phyloP scores from a whole-genome alignment of 2,113 vertebrate species.

The Tychaedon coryphoeus region DNA sequence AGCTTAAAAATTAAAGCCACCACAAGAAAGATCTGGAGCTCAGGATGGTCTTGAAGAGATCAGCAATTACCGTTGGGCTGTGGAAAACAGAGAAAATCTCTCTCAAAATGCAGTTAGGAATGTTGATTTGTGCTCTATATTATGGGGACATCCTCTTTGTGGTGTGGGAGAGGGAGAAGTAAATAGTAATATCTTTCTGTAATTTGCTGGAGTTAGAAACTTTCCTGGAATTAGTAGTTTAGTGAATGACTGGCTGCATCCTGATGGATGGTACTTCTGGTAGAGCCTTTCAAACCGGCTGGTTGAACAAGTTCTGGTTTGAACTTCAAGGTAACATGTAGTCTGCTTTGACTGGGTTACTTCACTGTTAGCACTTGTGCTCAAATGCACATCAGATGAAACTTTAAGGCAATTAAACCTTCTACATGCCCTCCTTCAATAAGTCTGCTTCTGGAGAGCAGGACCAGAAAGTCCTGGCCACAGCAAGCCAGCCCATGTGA shows the following conservation, averaged over 20 bases:
- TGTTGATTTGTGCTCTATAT: background rate
- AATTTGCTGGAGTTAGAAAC: background rate
- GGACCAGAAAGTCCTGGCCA: background rate
- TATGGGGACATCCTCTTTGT: background rate
- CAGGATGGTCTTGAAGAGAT: background rate
- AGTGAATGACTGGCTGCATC: background rate
- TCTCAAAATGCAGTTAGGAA: background rate
- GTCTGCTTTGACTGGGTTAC: background rate
- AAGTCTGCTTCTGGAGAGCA: background rate
- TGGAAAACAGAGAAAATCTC: background rate
- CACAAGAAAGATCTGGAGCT: background rate
- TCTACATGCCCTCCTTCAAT: background rate
- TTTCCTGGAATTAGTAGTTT: background rate
- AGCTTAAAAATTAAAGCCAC: background rate
- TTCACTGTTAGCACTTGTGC: rapidly evolving
- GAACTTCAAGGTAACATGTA: background rate
- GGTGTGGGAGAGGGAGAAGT: background rate
- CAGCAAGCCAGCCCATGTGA: background rate
- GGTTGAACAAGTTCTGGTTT: background rate
- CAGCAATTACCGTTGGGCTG: background rate
- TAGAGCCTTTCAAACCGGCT: background rate
- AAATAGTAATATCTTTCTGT: background rate
- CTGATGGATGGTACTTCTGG: background rate
- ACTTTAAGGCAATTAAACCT: background rate
- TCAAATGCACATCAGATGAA: background rate